Percentiles rank a stretch among this genome's conserved stretches.
phyloP scores from a whole-genome alignment of 2,797 vertebrate species.

The Sebastes alutus region DNA sequence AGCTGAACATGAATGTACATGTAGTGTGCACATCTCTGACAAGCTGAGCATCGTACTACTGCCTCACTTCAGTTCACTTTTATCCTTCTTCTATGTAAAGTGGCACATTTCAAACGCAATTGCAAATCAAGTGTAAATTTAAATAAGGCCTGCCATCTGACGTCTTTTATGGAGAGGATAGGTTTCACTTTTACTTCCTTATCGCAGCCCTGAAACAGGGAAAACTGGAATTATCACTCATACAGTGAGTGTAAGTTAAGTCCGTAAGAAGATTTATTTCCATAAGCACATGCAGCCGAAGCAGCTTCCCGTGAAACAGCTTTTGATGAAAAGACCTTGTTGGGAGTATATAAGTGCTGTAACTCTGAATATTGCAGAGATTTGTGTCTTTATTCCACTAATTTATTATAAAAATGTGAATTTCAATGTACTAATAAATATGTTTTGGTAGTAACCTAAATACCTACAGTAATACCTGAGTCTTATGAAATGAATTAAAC shows the following conservation, averaged over 20 bases:
- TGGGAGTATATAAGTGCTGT: slow-evolving; percentile 5
- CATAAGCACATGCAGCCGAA: slow-evolving; percentile 56
- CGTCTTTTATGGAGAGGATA: slow-evolving; percentile 30
- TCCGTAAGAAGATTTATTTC: slow-evolving; percentile 77
- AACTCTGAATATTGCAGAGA: slow-evolving; percentile 5
- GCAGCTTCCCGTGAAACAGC: slow-evolving; percentile 48
- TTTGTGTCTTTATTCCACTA: not conserved
- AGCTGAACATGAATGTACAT: not conserved
- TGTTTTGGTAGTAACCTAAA: slow-evolving; percentile 10
- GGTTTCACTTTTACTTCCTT: slow-evolving; percentile 52
- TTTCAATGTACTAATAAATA: slow-evolving; percentile 14
- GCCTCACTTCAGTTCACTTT: not conserved
- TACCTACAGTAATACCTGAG: not conserved
- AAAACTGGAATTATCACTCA: slow-evolving; percentile 61
- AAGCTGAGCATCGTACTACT: not conserved
- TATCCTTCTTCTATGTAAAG: slow-evolving; percentile 26
- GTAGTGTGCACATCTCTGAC: not conserved
- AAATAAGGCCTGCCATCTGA: slow-evolving; percentile 34
- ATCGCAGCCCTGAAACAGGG: slow-evolving; percentile 40
- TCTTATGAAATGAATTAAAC: slow-evolving; percentile 1
- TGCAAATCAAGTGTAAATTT: slow-evolving; percentile 58
- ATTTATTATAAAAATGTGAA: not conserved
- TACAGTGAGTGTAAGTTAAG: slow-evolving; percentile 64
- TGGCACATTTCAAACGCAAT: slow-evolving; percentile 32
- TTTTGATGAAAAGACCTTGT: slow-evolving; percentile 36